phyloP scores from a whole-genome alignment of 2,797 vertebrate species.

The Sciurus carolinensis region DNA sequence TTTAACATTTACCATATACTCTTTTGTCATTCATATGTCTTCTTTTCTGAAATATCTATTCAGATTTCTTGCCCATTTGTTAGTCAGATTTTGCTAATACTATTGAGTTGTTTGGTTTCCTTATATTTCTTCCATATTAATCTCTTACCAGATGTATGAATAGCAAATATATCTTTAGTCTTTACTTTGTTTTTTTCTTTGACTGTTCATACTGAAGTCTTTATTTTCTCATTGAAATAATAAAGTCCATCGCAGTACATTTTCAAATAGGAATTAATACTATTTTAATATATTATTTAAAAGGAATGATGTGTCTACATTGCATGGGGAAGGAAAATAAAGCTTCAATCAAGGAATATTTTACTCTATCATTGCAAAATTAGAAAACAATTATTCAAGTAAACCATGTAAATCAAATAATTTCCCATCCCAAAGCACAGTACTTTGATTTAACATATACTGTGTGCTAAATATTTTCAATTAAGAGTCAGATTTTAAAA shows the following conservation, averaged over 20 bases:
- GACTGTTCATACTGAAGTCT: not conserved
- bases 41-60: not conserved
- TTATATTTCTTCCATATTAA: not conserved
- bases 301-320: not conserved
- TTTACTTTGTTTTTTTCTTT: not conserved
- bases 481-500: not conserved
- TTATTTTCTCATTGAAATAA: not conserved
- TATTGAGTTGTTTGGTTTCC: not conserved
- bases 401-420: not conserved
- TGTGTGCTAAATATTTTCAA: not conserved
- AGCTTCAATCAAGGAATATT: not conserved
- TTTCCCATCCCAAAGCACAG: not conserved
- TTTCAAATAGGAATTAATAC: not conserved
- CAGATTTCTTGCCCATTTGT: not conserved
- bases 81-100: not conserved
- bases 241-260: not conserved
- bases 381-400: not conserved
- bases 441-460: not conserved
- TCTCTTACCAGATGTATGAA: not conserved
- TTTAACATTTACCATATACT: not conserved
- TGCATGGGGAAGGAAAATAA: not conserved
- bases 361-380: constrained; percentile 35
- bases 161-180: not conserved
- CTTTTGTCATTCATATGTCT: not conserved
- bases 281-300: not conserved